phyloP scores from a whole-genome alignment of 2,113 vertebrate genomes.

The Notarius quadriscutis region DNA sequence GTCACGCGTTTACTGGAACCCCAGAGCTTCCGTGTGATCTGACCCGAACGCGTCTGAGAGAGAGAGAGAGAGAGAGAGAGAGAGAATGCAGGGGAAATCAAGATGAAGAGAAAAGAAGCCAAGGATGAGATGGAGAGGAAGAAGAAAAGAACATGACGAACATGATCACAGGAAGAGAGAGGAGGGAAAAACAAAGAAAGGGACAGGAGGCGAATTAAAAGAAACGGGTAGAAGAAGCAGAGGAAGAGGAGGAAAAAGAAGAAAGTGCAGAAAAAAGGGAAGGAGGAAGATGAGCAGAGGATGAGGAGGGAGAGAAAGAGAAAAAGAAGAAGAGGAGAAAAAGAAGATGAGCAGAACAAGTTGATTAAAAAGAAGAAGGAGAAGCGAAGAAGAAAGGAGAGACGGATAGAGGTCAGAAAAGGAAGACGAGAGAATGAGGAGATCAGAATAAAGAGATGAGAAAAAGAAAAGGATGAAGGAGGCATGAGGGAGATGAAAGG shows the following conservation, averaged over 20 bases:
- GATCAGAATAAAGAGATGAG: neutral
- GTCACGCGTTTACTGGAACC: slow-evolving; percentile 92
- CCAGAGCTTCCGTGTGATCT: slow-evolving; percentile 96
- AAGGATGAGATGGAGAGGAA: neutral
- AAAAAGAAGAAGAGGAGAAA: neutral
- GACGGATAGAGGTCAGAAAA: slow-evolving; percentile 40
- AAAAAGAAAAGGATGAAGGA: slow-evolving; percentile 15
- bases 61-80: slow-evolving; percentile 60
- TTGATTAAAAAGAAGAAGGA: too few species aligned
- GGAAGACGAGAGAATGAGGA: slow-evolving; percentile 5
- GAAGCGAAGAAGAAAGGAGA: slow-evolving; percentile 47
- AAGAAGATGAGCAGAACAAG: slow-evolving; percentile 13
- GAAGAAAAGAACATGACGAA: neutral
- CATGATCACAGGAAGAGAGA: neutral
- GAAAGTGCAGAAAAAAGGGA: slow-evolving; percentile 17
- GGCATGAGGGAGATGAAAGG: neutral
- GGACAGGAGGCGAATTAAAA: neutral
- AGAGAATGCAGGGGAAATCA: slow-evolving; percentile 2
- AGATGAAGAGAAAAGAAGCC: slow-evolving; percentile 3
- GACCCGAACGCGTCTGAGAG: slow-evolving; percentile 91
- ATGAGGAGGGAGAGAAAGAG: too few species aligned
- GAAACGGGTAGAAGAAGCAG: slow-evolving; percentile 24
- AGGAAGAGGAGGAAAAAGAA: neutral
- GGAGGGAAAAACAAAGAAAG: neutral
- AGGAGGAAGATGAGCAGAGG: neutral